Evolutionary conservation across 2,888 invertebrate genomes (phyloP).

Genomic region (Pteria penguin): DNA sequence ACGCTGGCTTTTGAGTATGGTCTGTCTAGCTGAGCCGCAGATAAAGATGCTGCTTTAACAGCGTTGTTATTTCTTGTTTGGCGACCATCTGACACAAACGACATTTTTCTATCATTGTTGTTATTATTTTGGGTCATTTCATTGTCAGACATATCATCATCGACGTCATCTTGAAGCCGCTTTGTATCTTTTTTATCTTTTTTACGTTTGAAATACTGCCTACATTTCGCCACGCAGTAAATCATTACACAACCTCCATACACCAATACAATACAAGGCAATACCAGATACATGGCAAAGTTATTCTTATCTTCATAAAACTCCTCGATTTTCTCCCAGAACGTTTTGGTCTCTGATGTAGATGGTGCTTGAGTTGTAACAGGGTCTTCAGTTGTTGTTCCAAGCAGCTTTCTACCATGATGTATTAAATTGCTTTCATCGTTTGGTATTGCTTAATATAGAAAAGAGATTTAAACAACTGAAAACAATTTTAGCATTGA

Average conservation of each 20-base stretch:
- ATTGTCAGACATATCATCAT: slow-evolving; percentile 11
- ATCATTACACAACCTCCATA: slow-evolving; percentile 66
- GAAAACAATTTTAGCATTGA: too few species aligned
- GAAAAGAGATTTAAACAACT: too few species aligned
- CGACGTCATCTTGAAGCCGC: slow-evolving; percentile 25
- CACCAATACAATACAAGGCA: slow-evolving; percentile 61
- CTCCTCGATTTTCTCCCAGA: slow-evolving; percentile 54
- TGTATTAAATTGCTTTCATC: not conserved
- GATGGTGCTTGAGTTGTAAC: slow-evolving; percentile 9
- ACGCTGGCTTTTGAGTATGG: slow-evolving; percentile 31
- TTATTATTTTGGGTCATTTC: not conserved
- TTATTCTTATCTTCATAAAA: slow-evolving; percentile 67
- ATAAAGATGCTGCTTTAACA: not conserved
- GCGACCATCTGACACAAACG: not conserved
- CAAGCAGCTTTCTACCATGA: not conserved
- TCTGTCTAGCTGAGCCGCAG: not conserved
- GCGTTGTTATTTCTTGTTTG: slow-evolving; percentile 28
- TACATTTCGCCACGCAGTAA: slow-evolving; percentile 60
- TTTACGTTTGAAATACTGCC: slow-evolving; percentile 53
- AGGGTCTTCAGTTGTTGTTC: not conserved
- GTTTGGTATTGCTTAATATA: not conserved
- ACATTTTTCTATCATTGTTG: slow-evolving; percentile 23
- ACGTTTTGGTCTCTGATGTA: slow-evolving; percentile 22
- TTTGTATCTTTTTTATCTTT: slow-evolving; percentile 44
- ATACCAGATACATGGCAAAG: slow-evolving; percentile 63